A percentile compares a stretch with the other conserved stretches of the same genome.
Conservation (phyloP, 1,140 invertebrate species). For the Drosophila subobscura region DNA sequence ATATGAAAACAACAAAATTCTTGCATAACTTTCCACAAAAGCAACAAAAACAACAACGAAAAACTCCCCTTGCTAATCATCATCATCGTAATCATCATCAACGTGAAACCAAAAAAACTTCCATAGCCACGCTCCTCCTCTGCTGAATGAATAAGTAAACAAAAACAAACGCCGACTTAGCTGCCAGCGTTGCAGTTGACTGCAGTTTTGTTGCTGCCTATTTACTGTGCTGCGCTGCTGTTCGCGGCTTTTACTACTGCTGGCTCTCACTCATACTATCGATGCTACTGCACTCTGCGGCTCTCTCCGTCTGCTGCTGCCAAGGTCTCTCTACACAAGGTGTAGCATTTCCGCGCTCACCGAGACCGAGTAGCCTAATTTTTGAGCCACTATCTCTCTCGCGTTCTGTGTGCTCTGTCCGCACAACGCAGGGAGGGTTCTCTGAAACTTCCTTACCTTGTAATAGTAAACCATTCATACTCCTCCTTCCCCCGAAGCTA, state of each 20-base stretch:
- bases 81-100: slow-evolving; percentile 1
- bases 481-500: background rate
- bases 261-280: background rate
- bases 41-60: slow-evolving; percentile 15
- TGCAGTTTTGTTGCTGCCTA: too few species aligned
- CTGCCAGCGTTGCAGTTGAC: slow-evolving; percentile 41
- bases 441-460: too few species aligned
- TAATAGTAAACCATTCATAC: too few species aligned
- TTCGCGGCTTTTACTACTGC: slow-evolving; percentile 6
- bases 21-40: slow-evolving; percentile 60
- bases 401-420: too few species aligned
- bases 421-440: too few species aligned
- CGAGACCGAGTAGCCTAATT: too few species aligned
- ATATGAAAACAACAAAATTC: slow-evolving; percentile 48
- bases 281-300: too few species aligned
- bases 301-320: too few species aligned
- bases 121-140: slow-evolving; percentile 46
- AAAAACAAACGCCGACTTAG: slow-evolving; percentile 71
- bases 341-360: too few species aligned
- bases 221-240: slow-evolving; percentile 4
- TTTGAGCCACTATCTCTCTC: too few species aligned
- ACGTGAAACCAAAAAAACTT: slow-evolving; percentile 41
- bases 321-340: too few species aligned
- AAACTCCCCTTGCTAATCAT: slow-evolving; percentile 13
- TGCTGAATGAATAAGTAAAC: slow-evolving; percentile 73